Evolutionary conservation across 2,797 vertebrate species (phyloP).

Genomic region (Tarsius wallacei): DNA sequence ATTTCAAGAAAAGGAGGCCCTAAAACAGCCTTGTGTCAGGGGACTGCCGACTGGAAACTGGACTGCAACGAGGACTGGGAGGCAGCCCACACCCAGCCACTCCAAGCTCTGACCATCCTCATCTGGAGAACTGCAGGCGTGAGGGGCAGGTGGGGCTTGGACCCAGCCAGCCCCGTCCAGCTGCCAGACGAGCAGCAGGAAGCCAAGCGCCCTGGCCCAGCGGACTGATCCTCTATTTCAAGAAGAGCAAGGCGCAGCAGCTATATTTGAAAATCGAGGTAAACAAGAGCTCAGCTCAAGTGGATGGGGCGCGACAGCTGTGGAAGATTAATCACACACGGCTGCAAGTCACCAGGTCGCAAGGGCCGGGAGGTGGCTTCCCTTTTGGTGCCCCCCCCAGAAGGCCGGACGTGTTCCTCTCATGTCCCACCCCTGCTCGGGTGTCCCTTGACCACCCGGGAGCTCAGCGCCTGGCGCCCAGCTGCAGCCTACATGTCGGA

Average conservation of each 20-base stretch:
- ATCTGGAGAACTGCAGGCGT: not conserved
- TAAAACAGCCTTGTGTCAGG: not conserved
- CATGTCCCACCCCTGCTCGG: not conserved
- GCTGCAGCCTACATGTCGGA: conserved; percentile 68
- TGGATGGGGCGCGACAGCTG: conserved; percentile 95
- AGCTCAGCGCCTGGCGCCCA: conserved; percentile 32
- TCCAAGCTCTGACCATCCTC: not conserved
- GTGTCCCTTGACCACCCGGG: conserved; percentile 62
- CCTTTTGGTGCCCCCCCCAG: conserved; percentile 58
- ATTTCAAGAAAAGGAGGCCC: conserved; percentile 13
- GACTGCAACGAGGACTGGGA: not conserved
- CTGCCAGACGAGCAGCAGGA: not conserved
- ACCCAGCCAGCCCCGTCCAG: not conserved
- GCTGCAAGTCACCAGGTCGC: conserved; percentile 71
- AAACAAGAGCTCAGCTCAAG: conserved; percentile 94
- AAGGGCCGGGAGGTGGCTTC: conserved; percentile 65
- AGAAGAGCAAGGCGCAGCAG: conserved; percentile 92
- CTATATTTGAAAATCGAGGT: conserved; percentile 94
- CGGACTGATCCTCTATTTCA: conserved; percentile 92
- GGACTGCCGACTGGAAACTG: not conserved
- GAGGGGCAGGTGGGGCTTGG: not conserved
- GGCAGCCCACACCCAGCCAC: not conserved
- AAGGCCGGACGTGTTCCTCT: conserved; percentile 19
- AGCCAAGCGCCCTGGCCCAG: conserved; percentile 58
- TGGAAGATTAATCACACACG: conserved; percentile 92